phyloP scores from a whole-genome alignment of 1,140 invertebrate genomes.

The Camponotus floridanus region DNA sequence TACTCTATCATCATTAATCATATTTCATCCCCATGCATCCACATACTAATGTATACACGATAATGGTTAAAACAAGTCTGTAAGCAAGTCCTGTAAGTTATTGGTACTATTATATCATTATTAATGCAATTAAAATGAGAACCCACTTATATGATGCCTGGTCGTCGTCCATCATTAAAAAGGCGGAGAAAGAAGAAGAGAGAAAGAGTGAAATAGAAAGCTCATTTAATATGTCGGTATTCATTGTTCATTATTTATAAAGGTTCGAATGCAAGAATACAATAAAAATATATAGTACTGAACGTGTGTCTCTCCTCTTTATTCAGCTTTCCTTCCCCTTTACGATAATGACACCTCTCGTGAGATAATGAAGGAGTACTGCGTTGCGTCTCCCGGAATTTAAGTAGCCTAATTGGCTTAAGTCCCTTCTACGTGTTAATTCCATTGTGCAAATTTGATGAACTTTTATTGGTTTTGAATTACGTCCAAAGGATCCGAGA shows the following conservation, averaged over 20 bases:
- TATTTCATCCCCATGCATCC: constrained; percentile 61
- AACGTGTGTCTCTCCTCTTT: constrained; percentile 52
- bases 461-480: constrained; percentile 51
- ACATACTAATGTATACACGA: constrained; percentile 69
- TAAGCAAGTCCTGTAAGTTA: constrained; percentile 69
- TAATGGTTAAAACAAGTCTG: constrained; percentile 71
- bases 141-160: not conserved
- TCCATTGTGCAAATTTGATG: constrained; percentile 34
- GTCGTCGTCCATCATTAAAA: constrained; percentile 11
- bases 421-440: constrained; percentile 18
- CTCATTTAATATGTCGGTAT: constrained; percentile 80
- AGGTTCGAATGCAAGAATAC: constrained; percentile 80
- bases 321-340: not conserved
- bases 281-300: constrained; percentile 85
- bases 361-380: not conserved
- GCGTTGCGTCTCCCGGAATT: not conserved
- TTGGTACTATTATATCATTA: constrained; percentile 73
- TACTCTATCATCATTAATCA: constrained; percentile 74
- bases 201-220: constrained; percentile 61
- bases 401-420: constrained; percentile 36
- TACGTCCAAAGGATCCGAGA: constrained; percentile 13
- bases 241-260: constrained; percentile 85
- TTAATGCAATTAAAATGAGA: constrained; percentile 64
- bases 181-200: constrained; percentile 8
- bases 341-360: not conserved